These are phyloP conservation scores for Conistra vaccinii DNA, from an alignment of 2,888 invertebrate genomes.

Conservation along the genomic window DNA sequence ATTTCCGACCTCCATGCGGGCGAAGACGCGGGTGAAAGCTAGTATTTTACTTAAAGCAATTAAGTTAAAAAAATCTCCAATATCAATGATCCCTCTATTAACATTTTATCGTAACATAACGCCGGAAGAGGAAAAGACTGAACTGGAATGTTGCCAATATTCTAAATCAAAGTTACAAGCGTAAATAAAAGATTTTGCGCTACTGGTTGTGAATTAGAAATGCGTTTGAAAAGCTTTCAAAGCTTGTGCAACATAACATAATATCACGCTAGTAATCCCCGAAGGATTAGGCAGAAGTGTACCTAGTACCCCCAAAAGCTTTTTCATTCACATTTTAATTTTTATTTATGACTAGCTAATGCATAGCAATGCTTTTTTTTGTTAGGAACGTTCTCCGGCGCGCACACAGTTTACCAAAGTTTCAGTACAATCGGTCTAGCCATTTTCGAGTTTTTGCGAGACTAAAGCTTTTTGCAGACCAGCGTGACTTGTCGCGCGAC, in stretches of 20 bases:
- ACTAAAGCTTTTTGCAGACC: too few species aligned
- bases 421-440: too few species aligned
- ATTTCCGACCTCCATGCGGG: too few species aligned
- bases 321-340: background rate
- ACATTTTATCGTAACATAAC: background rate
- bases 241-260: background rate
- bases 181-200: background rate
- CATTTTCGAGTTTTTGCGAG: too few species aligned
- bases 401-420: too few species aligned
- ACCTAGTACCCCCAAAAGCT: too few species aligned
- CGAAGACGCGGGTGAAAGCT: too few species aligned
- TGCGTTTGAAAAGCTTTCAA: background rate
- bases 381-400: too few species aligned
- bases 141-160: slow-evolving; percentile 15
- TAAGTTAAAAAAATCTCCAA: background rate
- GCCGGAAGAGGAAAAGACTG: slow-evolving; percentile 1
- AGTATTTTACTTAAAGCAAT: background rate
- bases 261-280: background rate
- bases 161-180: slow-evolving; percentile 6
- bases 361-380: too few species aligned
- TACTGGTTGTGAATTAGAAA: background rate
- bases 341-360: too few species aligned
- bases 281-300: too few species aligned
- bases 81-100: background rate
- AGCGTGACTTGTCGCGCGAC: too few species aligned